Conservation (phyloP, 2,797 vertebrate species). For the Nothura maculosa region DNA sequence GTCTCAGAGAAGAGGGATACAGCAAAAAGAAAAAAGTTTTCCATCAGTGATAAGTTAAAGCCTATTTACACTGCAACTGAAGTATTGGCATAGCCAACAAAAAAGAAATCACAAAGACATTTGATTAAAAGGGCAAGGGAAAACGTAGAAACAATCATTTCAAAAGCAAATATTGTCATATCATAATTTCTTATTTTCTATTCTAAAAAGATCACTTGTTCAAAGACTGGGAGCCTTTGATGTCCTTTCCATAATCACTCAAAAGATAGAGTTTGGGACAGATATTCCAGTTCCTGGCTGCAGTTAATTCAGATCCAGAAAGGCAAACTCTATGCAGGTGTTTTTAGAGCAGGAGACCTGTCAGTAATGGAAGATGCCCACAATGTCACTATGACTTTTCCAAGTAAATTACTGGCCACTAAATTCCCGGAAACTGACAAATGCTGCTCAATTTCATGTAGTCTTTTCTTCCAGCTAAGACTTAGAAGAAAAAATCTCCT, state of each 20-base stretch:
- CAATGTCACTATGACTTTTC: background rate
- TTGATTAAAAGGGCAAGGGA: background rate
- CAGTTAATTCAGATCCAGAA: accelerated
- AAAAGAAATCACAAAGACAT: background rate
- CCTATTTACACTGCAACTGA: background rate
- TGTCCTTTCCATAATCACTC: background rate
- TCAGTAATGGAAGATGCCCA: background rate
- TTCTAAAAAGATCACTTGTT: background rate
- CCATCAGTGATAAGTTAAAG: background rate
- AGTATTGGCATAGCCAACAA: background rate
- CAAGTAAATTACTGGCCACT: background rate
- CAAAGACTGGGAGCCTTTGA: background rate
- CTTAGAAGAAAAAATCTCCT: background rate
- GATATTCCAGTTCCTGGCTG: background rate
- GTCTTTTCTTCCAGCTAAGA: background rate
- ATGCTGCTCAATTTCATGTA: background rate
- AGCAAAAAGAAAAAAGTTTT: background rate
- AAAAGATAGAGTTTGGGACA: background rate
- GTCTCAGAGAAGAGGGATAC: background rate
- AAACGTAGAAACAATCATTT: background rate
- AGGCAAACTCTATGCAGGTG: background rate
- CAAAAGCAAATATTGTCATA: background rate
- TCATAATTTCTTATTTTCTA: background rate
- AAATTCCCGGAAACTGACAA: background rate
- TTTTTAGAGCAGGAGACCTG: background rate